Evolutionary conservation across 2,113 vertebrate genomes (phyloP).

Genomic region (Enhydra lutris): DNA sequence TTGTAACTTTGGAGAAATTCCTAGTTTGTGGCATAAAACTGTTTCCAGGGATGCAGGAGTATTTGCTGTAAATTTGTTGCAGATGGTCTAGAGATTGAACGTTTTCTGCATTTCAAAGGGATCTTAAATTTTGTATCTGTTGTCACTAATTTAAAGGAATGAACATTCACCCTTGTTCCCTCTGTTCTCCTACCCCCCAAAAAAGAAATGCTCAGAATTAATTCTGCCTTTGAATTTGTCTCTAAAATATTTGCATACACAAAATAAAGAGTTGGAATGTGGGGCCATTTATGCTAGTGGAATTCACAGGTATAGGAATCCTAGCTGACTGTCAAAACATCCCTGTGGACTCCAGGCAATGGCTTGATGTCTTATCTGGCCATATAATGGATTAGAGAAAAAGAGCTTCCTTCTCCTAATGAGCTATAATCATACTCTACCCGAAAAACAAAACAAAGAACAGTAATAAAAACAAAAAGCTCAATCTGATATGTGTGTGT

Average conservation of each 20-base stretch:
- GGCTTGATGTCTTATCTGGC: not conserved
- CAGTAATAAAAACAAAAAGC: not conserved
- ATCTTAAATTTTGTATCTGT: conserved; percentile 61
- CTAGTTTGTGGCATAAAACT: conserved; percentile 52
- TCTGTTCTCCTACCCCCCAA: not conserved
- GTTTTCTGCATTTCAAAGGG: conserved; percentile 64
- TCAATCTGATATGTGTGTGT: not conserved
- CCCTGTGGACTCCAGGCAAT: not conserved
- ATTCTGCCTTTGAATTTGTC: conserved; percentile 28
- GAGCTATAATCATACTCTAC: not conserved
- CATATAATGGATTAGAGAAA: not conserved
- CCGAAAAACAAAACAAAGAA: not conserved
- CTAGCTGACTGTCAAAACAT: not conserved
- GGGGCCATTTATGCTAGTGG: not conserved
- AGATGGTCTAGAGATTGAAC: conserved; percentile 62
- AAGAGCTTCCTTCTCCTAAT: not conserved
- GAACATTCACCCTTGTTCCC: conserved; percentile 28
- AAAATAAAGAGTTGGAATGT: conserved; percentile 12
- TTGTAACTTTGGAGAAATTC: conserved; percentile 67
- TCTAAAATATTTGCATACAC: conserved; percentile 31
- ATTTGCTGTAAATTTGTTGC: conserved; percentile 65
- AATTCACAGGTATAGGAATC: not conserved
- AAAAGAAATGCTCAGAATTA: conserved; percentile 43
- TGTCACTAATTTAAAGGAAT: conserved; percentile 61
- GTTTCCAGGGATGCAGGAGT: conserved; percentile 52